Evolutionary conservation across 1,140 invertebrate species (phyloP), one percentile per base, ranked within the genome.

Genomic region (Calosoma granatense): DNA sequence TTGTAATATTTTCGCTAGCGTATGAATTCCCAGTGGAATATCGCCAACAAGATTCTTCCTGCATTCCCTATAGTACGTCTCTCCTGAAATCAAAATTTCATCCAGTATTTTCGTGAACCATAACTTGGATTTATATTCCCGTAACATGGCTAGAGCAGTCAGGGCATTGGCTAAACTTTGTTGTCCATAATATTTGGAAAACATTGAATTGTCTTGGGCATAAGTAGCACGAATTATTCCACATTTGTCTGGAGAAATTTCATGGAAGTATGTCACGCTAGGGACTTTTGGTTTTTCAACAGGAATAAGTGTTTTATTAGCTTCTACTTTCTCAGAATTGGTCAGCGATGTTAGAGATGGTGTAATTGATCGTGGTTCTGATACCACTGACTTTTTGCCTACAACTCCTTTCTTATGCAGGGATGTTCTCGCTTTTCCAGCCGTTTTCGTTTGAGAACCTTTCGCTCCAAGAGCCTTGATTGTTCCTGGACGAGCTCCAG

Each of bases 51-150:
- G 20, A 6, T 41, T 58, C 0, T 23, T 51, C 1, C 56, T 22
- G 1, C 60, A 57, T 30, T 63, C 58, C 4, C 54, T 51, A 36
- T 58, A 60, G 20, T 63, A 60, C 0, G 21, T 22, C 15, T 68
- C 64, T 12, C 69, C 69, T 14, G 63, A 57, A 53, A 61, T 57
- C 2, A 70, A 55, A 17, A 67, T 60, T 9, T 61, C 64, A 39
- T 68, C 64, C 0, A 69, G n/a, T 11, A 63, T 59, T n/a, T 56
- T 62, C 3, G 61, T 62, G 1, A 66, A 61, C 69, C 69, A 70
- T 19, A 59, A 22, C 43, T 61, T 63, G 0, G 67, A 60, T 51
- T 64, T 67, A 22, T 58, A 54, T 1, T 62, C 23, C 14, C 65
- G 43, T 2, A 69, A 52, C 64, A 68, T 69, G 15, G 65, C 60